Base-by-base conservation (phyloP, 2,113 vertebrate genomes). In the Microcebus griseorufus region DNA sequence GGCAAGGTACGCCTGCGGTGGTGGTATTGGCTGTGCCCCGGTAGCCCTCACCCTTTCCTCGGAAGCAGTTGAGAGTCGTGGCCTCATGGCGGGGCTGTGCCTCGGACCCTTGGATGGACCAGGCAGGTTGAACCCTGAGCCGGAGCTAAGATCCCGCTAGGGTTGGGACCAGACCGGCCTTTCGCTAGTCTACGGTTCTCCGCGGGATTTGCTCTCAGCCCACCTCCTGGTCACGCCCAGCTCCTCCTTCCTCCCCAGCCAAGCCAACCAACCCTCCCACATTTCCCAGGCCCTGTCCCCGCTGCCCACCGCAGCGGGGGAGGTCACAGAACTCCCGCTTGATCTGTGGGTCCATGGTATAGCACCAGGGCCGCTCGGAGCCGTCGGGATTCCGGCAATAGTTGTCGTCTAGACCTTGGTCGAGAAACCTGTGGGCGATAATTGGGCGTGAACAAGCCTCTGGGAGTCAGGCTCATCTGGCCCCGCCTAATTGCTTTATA, bases 311-410 rank as follows among this genome's bases (percentile, higher is more conserved):
- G 97, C 99, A 99, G 97, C 98, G 96, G 25, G 98, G 99, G 95
- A 99, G 99, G 83, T 96, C 98, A 88, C 99, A 99, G 98, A 98
- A 99, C 94, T 99, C 99, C 14, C 99, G 97, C 98, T 99, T 98
- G 70, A 98, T 94, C 11, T 94, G 22, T 0, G 98, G 98, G 96
- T 99, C 98, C 0, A 98, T 99, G 85, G 99, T 99, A 98, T 99
- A 99, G 97, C 99, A 99, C 99, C 99, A 99, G 79, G 99, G 99
- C 69, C 99, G 98, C 7, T 99, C 99, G 0, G 99, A 99, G 73
- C 99, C 99, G 27, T 99, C 99, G 0, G 99, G 99, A 90, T 99
- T 99, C 82, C 99, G 99, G 95, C 99, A 99, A 96, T 99, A 99
- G 98, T 99, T 99, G 98, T 99, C 99, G 6, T 99, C 99, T 89